These are phyloP conservation scores for Papilio polytes DNA, from an alignment of 1,140 invertebrate species.

Conservation along the genomic window DNA sequence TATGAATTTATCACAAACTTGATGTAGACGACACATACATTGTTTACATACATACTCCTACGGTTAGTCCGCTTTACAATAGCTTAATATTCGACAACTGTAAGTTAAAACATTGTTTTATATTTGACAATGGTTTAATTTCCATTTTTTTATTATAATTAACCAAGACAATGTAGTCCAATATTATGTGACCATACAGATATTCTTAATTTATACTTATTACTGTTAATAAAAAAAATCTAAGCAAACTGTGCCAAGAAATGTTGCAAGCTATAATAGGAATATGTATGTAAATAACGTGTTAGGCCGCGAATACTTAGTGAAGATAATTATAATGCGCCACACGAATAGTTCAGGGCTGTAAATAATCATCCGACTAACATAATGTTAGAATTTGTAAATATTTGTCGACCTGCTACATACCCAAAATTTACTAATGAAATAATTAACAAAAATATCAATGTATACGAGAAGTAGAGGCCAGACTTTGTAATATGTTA, in stretches of 20 bases:
- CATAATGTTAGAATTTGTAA: neutral
- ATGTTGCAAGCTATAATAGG: neutral
- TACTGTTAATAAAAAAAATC: too few species aligned
- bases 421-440: conserved; percentile 31
- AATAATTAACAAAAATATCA: conserved; percentile 40
- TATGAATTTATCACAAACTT: conserved; percentile 36
- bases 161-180: neutral
- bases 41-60: conserved; percentile 8
- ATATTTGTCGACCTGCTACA: conserved; percentile 25
- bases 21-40: neutral
- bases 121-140: neutral
- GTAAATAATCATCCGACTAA: neutral
- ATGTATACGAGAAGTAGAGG: conserved; percentile 49
- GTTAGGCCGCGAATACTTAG: conserved; percentile 19
- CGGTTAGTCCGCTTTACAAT: neutral
- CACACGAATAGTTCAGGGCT: neutral
- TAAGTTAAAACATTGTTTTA: neutral
- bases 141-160: neutral
- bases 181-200: neutral
- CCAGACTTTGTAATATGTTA: conserved; percentile 48
- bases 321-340: conserved; percentile 13
- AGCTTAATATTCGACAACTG: too few species aligned
- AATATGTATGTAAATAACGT: conserved; percentile 18
- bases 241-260: too few species aligned
- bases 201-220: too few species aligned